These are phyloP conservation scores for Listronotus oregonensis DNA, from an alignment of 1,140 invertebrate genomes.

Conservation along the genomic window DNA sequence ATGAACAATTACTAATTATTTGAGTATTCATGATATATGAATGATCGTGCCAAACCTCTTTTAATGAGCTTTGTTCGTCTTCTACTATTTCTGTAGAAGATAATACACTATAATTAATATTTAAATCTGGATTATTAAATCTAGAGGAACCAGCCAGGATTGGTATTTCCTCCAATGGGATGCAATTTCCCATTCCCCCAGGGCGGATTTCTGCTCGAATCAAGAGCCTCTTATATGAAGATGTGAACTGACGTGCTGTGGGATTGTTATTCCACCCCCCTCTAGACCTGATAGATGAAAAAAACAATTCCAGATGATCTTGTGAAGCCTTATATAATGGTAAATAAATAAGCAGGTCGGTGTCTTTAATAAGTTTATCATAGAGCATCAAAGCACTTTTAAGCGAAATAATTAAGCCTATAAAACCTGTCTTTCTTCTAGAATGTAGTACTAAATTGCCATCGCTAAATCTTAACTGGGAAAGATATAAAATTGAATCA, in stretches of 20 bases:
- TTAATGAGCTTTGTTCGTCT: background rate
- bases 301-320: constrained; percentile 12
- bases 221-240: background rate
- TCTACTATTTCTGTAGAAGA: background rate
- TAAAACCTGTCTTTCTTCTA: constrained; percentile 13
- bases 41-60: no score
- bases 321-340: constrained; percentile 9
- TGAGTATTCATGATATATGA: no score
- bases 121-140: background rate
- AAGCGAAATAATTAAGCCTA: constrained; percentile 10
- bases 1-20: no score
- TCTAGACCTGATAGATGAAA: constrained; percentile 1
- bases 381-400: constrained; percentile 19
- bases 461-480: constrained; percentile 7
- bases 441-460: constrained; percentile 16
- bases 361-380: background rate
- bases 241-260: background rate
- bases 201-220: background rate
- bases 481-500: constrained; percentile 9
- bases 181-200: constrained; percentile 5
- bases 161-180: background rate
- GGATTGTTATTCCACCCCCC: background rate
- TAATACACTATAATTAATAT: background rate
- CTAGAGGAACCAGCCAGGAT: constrained; percentile 1
- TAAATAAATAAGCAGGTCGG: constrained; percentile 5